Percentiles rank a stretch among this genome's conserved stretches.
These are phyloP conservation scores for Octodon degus DNA, from an alignment of 2,113 vertebrate species.

Conservation along the genomic window DNA sequence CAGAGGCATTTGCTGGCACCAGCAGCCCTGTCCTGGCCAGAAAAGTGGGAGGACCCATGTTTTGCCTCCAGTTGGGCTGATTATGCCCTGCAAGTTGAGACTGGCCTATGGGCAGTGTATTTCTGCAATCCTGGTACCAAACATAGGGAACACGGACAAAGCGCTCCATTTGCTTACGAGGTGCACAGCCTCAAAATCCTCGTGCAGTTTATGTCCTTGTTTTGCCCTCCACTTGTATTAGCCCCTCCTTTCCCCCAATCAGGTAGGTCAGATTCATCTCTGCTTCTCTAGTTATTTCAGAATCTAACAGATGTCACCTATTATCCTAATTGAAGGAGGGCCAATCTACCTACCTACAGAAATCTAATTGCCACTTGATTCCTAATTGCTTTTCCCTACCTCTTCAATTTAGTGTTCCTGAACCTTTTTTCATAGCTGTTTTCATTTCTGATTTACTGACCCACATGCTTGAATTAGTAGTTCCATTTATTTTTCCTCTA, in stretches of 20 bases:
- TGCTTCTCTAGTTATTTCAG: conserved; percentile 77
- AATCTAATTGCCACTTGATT: conserved; percentile 18
- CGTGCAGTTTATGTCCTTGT: background rate
- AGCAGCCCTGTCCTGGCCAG: conserved; percentile 73
- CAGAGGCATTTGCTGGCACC: conserved; percentile 81
- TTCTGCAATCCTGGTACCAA: conserved; percentile 79
- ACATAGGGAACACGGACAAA: conserved; percentile 85
- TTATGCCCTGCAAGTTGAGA: conserved; percentile 50
- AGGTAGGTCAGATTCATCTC: fast-evolving
- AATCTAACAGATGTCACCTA: conserved; percentile 31
- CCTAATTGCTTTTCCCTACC: conserved; percentile 42
- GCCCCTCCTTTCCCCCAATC: background rate
- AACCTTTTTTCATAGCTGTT: conserved; percentile 62
- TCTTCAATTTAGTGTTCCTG: background rate
- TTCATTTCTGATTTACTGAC: conserved; percentile 47
- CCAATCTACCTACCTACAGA: background rate
- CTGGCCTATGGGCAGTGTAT: background rate
- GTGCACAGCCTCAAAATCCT: fast-evolving
- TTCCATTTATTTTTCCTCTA: background rate
- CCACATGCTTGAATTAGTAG: conserved; percentile 6
- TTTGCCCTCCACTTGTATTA: background rate
- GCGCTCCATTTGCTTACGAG: conserved; percentile 86
- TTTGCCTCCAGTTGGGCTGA: conserved; percentile 75
- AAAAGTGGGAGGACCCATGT: conserved; percentile 65
- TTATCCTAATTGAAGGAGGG: conserved; percentile 68